A percentile compares a stretch with the other conserved stretches of the same genome.
Conservation (phyloP, 2,113 vertebrate genomes). For the Hemibagrus wyckioides region DNA sequence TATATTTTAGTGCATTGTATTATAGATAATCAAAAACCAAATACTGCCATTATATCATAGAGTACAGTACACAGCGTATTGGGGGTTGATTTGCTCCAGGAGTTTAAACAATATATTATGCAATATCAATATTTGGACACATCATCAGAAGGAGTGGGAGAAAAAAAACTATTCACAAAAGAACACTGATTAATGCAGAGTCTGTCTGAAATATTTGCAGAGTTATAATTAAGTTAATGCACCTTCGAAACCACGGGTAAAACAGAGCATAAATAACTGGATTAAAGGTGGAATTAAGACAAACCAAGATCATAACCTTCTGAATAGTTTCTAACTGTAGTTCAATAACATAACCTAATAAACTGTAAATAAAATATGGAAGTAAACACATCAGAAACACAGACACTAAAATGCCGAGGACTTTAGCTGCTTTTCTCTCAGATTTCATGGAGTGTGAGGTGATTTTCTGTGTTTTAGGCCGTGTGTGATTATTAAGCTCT, state of each 20-base stretch:
- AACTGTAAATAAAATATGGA: slow-evolving; percentile 38
- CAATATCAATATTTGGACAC: neutral
- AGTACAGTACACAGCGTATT: too few species aligned
- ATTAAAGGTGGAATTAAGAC: slow-evolving; percentile 55
- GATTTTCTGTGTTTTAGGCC: neutral
- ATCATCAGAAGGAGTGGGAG: neutral
- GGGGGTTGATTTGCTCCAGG: too few species aligned
- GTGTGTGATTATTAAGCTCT: slow-evolving; percentile 5
- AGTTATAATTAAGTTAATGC: slow-evolving; percentile 56
- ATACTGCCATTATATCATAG: too few species aligned
- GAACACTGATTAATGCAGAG: slow-evolving; percentile 39
- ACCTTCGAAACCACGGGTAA: slow-evolving; percentile 56
- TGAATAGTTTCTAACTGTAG: neutral
- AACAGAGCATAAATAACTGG: slow-evolving; percentile 56
- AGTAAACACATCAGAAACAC: slow-evolving; percentile 46
- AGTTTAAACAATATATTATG: too few species aligned
- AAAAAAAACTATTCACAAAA: neutral
- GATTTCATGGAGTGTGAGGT: slow-evolving; percentile 8
- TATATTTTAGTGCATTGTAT: too few species aligned
- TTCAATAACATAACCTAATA: neutral
- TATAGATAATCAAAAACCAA: too few species aligned
- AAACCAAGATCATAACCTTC: neutral
- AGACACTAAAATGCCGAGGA: slow-evolving; percentile 44
- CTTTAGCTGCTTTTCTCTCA: slow-evolving; percentile 51
- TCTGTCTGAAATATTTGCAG: slow-evolving; percentile 27